phyloP scores from a whole-genome alignment of 2,113 vertebrate species.

The Diadophis punctatus region DNA sequence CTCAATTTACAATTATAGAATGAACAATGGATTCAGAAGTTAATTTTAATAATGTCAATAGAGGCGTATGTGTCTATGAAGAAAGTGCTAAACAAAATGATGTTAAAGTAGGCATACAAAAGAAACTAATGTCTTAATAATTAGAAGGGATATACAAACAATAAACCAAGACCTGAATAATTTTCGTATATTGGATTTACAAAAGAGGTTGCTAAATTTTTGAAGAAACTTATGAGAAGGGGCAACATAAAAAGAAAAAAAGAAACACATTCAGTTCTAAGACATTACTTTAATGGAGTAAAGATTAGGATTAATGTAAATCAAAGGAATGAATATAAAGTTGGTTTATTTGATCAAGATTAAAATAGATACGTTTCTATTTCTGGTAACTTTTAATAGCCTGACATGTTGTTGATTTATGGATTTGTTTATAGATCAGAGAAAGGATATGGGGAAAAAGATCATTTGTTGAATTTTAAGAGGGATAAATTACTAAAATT shows the following conservation, averaged over 20 bases:
- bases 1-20: background rate
- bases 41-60: background rate
- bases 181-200: background rate
- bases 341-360: background rate
- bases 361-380: background rate
- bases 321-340: background rate
- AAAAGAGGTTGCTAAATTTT: background rate
- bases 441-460: background rate
- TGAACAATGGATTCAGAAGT: background rate
- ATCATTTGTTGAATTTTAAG: background rate
- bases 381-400: too few relatives aligned
- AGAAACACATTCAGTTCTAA: background rate
- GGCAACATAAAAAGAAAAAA: background rate
- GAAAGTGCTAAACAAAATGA: background rate
- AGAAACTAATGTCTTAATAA: background rate
- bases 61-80: background rate
- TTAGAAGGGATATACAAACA: background rate
- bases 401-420: too few relatives aligned
- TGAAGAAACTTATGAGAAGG: background rate
- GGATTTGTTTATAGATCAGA: background rate
- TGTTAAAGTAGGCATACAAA: background rate
- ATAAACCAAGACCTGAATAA: background rate
- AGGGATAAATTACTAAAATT: background rate
- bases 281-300: background rate
- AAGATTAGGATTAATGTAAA: background rate